Percentiles rank a stretch among this genome's conserved stretches.
Evolutionary conservation across 2,113 vertebrate species (phyloP).

Genomic region (Dryoscopus gambensis): DNA sequence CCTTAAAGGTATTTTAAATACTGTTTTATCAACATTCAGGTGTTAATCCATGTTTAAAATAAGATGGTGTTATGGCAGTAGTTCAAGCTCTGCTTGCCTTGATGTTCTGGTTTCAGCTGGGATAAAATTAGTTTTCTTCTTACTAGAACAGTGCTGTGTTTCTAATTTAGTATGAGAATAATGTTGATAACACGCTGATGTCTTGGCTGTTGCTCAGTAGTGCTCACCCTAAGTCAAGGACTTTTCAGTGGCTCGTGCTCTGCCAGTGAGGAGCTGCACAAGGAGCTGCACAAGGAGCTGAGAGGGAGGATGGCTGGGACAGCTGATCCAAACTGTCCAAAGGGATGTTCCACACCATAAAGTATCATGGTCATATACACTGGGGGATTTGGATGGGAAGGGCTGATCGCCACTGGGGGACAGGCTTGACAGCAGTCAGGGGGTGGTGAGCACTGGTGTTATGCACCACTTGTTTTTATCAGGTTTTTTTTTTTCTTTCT

Average conservation of each 20-base stretch:
- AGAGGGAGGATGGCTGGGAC: not conserved
- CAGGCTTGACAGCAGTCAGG: not conserved
- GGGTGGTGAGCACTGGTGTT: not conserved
- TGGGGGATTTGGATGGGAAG: not conserved
- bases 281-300: not conserved
- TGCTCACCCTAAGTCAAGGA: not conserved
- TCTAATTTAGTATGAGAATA: not conserved
- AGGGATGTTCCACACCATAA: not conserved
- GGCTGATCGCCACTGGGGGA: accelerated
- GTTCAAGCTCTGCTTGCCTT: not conserved
- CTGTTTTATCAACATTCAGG: not conserved
- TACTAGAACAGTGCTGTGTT: not conserved
- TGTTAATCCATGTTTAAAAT: not conserved
- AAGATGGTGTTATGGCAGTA: not conserved
- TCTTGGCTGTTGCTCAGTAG: not conserved
- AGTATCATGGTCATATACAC: not conserved
- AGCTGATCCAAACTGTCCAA: not conserved
- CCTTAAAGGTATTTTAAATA: not conserved
- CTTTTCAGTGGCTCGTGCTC: not conserved
- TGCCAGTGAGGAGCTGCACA: not conserved
- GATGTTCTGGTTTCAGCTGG: not conserved
- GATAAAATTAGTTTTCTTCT: not conserved
- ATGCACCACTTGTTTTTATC: not conserved
- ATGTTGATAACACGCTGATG: no score
- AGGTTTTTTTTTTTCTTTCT: not conserved